Evolutionary conservation across 2,113 vertebrate species (phyloP), one percentile per base, ranked within the genome.

Genomic region (Hippopotamus amphibius): DNA sequence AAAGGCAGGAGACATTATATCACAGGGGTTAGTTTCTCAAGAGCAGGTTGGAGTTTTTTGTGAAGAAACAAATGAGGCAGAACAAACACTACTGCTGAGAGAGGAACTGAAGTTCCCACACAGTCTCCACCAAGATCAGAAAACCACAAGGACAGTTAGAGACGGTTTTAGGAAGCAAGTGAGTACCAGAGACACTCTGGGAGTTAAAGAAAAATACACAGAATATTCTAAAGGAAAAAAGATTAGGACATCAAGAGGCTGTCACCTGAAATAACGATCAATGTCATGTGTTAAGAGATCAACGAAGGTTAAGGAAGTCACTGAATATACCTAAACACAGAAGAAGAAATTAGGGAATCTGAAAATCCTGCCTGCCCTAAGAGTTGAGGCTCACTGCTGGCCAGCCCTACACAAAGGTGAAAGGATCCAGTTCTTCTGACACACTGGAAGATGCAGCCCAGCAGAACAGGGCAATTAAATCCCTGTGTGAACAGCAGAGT

Each of bases 371-470:
- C 55, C 46, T 53, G 26, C 19, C 57, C n/a, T 19, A 37, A 77
- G 57, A 91, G 30, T 0, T 28, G 6, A 72, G 16, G 28, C n/a
- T 86, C 43, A 76, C 16, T 59, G 50, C 33, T 26, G 66, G 16
- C 63, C 3, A 0, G 33, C 33, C 53, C 82, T 6, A 21, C 4
- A 4, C 19, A 69, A 55, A 88, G 30, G 12, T 9, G 28, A 72
- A 86, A 93, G 46, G 84, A 81, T 59, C 80, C 30, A 82, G 65
- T 12, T 91, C 87, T 80, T 88, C 37, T 50, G 59, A 86, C 28
- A 57, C 76, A 37, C 21, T 46, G 55, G 33, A 17, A 74, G 65
- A 81, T 3, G 11, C 0, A 63, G 57, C 53, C 48, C 30, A 80
- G 21, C 28, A 86, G 22, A 83, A 66, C 16, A 71, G 2, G 50